Conservation (phyloP, 2,113 vertebrate genomes). For the Boulengeromyrus knoepffleri region DNA sequence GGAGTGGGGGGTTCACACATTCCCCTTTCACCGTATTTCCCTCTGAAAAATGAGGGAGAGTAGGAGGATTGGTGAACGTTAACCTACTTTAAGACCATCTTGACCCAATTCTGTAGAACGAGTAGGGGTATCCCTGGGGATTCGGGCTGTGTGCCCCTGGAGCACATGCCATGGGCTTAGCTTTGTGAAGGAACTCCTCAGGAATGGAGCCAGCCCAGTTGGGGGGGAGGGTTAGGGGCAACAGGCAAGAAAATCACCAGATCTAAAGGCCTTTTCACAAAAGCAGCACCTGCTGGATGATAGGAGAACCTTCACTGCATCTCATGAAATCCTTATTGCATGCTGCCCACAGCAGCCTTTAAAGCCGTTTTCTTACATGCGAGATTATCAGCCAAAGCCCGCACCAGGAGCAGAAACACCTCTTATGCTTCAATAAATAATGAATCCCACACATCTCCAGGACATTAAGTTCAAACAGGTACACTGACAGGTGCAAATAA, state of each 20-base stretch:
- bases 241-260: not conserved
- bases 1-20: not conserved
- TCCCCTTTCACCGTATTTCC: not conserved
- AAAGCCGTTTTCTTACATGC: not conserved
- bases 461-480: not conserved
- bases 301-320: not conserved
- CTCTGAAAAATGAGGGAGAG: not conserved
- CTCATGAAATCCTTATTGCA: not conserved
- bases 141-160: not conserved
- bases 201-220: not conserved
- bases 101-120: conserved; percentile 28
- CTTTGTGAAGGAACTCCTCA: not conserved
- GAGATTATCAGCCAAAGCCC: not conserved
- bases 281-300: not conserved
- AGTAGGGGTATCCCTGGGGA: not conserved
- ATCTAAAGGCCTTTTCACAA: not conserved
- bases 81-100: conserved; percentile 20
- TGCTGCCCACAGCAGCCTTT: not conserved
- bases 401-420: not conserved
- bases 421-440: not conserved
- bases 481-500: not conserved
- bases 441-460: not conserved
- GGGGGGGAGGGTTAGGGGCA: not conserved
- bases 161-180: not conserved
- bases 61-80: conserved; percentile 7